These are phyloP conservation scores for Acleris cristana DNA, from an alignment of 2,888 invertebrate species.

Conservation along the genomic window DNA sequence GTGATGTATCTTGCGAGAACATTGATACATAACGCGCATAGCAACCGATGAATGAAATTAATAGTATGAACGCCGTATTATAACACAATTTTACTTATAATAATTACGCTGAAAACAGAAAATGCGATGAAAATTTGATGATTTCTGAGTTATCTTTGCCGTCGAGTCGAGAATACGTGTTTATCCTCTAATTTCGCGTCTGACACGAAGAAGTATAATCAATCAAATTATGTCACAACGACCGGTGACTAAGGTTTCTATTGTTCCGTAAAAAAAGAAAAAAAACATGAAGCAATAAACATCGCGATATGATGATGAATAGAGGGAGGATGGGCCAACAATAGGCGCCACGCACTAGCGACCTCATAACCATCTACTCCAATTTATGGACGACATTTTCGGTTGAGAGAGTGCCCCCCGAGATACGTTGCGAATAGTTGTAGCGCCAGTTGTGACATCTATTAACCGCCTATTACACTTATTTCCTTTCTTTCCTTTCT, in stretches of 20 bases:
- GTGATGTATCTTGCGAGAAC: too few relatives aligned
- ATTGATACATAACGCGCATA: too few relatives aligned
- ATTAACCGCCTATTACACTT: slow-evolving; percentile 23
- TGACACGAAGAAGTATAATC: slow-evolving; percentile 10
- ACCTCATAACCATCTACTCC: slow-evolving; percentile 73
- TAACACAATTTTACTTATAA: too few relatives aligned
- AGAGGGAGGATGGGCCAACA: slow-evolving; percentile 55
- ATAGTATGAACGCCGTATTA: too few relatives aligned
- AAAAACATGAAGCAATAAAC: slow-evolving; percentile 54
- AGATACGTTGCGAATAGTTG: slow-evolving; percentile 33
- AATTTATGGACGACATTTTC: slow-evolving; percentile 68
- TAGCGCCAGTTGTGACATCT: slow-evolving; percentile 25
- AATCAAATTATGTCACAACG: slow-evolving; percentile 27
- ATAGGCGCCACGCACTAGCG: slow-evolving; percentile 71
- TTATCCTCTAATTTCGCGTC: not conserved
- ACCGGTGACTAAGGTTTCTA: slow-evolving; percentile 17
- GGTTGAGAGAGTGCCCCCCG: slow-evolving; percentile 32
- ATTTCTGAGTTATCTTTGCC: too few relatives aligned
- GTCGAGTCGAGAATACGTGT: not conserved
- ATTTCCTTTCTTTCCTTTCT: slow-evolving; percentile 10
- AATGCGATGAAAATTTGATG: too few relatives aligned
- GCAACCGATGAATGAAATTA: too few relatives aligned
- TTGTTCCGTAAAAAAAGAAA: slow-evolving; percentile 38
- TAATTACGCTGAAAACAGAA: too few relatives aligned
- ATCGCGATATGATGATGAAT: slow-evolving; percentile 64